phyloP scores from a whole-genome alignment of 2,888 invertebrate genomes.

The Amiota minor region DNA sequence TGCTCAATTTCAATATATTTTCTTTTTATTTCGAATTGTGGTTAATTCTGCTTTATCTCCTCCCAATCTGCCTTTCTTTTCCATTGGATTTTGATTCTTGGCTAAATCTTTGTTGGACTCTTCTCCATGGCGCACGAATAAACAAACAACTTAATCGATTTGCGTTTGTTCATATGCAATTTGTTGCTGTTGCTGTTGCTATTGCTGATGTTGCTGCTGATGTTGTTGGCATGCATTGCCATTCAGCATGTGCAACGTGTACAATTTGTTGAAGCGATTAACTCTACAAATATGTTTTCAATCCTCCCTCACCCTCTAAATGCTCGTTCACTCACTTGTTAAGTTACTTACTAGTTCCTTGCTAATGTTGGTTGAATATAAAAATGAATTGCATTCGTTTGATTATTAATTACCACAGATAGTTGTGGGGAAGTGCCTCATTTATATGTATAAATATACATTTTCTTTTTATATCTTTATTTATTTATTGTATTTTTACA shows the following conservation, averaged over 20 bases:
- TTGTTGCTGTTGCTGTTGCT: slow-evolving; percentile 46
- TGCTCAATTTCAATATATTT: slow-evolving; percentile 21
- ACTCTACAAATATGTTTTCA: slow-evolving; percentile 37
- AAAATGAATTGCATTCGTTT: slow-evolving; percentile 54
- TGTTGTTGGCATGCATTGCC: slow-evolving; percentile 16
- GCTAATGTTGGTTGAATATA: slow-evolving; percentile 27
- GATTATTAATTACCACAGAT: slow-evolving; percentile 62
- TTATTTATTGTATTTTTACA: too few relatives aligned
- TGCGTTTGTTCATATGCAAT: slow-evolving; percentile 65
- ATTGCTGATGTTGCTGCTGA: not conserved
- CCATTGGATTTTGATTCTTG: too few relatives aligned
- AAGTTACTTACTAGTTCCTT: too few relatives aligned
- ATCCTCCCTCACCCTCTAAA: too few relatives aligned
- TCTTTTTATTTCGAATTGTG: slow-evolving; percentile 14
- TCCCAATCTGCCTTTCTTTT: not conserved
- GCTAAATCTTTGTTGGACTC: not conserved
- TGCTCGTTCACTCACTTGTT: too few relatives aligned
- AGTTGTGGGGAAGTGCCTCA: slow-evolving; percentile 56
- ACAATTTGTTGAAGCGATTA: slow-evolving; percentile 30
- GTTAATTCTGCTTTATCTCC: not conserved
- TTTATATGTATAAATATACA: slow-evolving; percentile 38
- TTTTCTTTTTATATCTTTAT: not conserved
- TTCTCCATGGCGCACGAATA: slow-evolving; percentile 28
- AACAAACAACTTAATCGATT: slow-evolving; percentile 63
- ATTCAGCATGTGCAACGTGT: slow-evolving; percentile 30